These are phyloP conservation scores for Hyles euphorbiae DNA, from an alignment of 1,140 invertebrate species.

Conservation along the genomic window DNA sequence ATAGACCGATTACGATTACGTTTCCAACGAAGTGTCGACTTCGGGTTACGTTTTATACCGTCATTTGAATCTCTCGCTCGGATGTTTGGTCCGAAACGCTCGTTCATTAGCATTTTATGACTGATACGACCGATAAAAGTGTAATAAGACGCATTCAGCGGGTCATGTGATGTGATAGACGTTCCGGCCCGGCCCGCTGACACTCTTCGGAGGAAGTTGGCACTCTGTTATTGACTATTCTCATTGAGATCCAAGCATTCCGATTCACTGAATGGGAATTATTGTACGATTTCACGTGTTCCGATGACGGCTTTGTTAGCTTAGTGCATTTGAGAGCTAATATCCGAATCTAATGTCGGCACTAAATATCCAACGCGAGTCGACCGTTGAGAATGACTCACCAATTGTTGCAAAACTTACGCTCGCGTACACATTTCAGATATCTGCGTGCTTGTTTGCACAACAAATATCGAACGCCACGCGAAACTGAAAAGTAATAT, in stretches of 20 bases:
- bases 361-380: not conserved
- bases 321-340: conserved; percentile 31
- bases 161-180: conserved; percentile 66
- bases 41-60: conserved; percentile 70
- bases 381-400: conserved; percentile 11
- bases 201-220: conserved; percentile 51
- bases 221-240: conserved; percentile 53
- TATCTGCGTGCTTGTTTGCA: not conserved
- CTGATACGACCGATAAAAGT: conserved; percentile 71
- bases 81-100: conserved; percentile 69
- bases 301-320: conserved; percentile 47
- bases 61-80: conserved; percentile 71
- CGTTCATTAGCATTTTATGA: conserved; percentile 75
- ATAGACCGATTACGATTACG: conserved; percentile 64
- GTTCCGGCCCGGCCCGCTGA: conserved; percentile 43
- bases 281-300: conserved; percentile 54
- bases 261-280: conserved; percentile 54
- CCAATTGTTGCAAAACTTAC: conserved; percentile 1
- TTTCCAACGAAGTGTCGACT: conserved; percentile 70
- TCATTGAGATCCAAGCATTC: conserved; percentile 48
- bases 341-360: conserved; percentile 16
- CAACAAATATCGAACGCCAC: conserved; percentile 1
- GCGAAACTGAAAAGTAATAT: conserved; percentile 5
- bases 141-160: conserved; percentile 70
- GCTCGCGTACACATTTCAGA: conserved; percentile 1